Evolutionary conservation across 2,797 vertebrate species (phyloP), one percentile per base, ranked within the genome.

Genomic region (Sebastiscus albofasciatus): DNA sequence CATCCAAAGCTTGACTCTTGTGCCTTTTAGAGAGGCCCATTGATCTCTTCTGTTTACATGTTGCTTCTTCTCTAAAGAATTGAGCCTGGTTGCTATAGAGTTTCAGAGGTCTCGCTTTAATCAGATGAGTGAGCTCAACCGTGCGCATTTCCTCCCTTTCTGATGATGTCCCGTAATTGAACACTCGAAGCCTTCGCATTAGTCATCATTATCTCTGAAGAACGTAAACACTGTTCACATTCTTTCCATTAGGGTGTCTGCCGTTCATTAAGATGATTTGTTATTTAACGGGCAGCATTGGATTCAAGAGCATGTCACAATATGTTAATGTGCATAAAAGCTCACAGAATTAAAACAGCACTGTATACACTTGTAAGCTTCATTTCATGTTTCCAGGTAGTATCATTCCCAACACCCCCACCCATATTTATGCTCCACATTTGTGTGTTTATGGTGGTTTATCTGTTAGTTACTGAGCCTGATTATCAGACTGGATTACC

Each of bases 111-210:
- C 66, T 88, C 11, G 1, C 7, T 39, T 56, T 89, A 86, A 91
- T 90, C 67, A 68, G 72, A 90, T 87, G 39, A 91, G 60, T 5
- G 5, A 81, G 71, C 42, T 7, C 6, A 77, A 60, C 26, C 12
- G 4, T 34, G 31, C 36, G 27, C 66, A 64, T 77, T 87, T 85
- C 80, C 84, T 84, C 72, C 60, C 64, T 70, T 72, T 84, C 85
- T 87, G 83, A 84, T 72, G 64, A 74, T 64, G 71, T 72, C 29
- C 33, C 8, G 2, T 91, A 91, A 92, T 89, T 91, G 84, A 69
- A 75, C 72, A 31, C 67, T 85, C 34, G 36, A 52, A 71, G 77
- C 70, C 42, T n/a, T n/a, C 11, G 20, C 79, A 87, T 93, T 85
- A 77, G 85, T 91, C 82, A 77, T 74, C 74, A 68, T 91, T 88